These are phyloP conservation scores for Adelphocoris suturalis DNA, from an alignment of 2,888 invertebrate species.

Conservation along the genomic window DNA sequence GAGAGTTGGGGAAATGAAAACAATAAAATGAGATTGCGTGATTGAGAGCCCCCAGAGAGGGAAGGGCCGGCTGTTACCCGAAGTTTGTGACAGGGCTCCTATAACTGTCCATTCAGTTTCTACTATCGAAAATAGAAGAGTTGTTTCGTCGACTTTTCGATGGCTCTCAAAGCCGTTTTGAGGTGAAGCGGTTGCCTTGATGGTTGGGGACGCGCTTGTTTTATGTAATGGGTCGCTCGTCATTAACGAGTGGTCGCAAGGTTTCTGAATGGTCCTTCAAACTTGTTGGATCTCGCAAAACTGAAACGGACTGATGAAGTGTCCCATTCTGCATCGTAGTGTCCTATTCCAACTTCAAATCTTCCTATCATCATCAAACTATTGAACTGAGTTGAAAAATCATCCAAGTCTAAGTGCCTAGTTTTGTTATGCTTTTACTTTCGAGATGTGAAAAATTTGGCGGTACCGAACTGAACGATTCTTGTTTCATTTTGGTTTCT, in stretches of 20 bases:
- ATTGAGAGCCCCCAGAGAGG: constrained; percentile 59
- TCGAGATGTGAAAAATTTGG: too few species aligned
- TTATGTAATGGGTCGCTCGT: constrained; percentile 31
- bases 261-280: background rate
- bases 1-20: constrained; percentile 68
- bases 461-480: too few species aligned
- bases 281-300: constrained; percentile 14
- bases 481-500: too few species aligned
- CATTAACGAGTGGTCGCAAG: constrained; percentile 30
- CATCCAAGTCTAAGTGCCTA: too few species aligned
- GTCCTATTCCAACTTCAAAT: too few species aligned
- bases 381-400: too few species aligned
- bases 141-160: constrained; percentile 50
- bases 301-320: background rate
- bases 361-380: too few species aligned
- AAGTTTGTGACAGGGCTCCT: constrained; percentile 63
- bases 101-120: constrained; percentile 54
- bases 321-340: background rate
- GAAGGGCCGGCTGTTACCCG: constrained; percentile 10
- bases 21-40: constrained; percentile 70
- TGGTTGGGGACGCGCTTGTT: constrained; percentile 8
- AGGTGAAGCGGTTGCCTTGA: constrained; percentile 26
- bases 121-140: constrained; percentile 56
- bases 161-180: constrained; percentile 40
- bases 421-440: too few species aligned